Evolutionary conservation across 2,888 invertebrate genomes (phyloP).

Genomic region (Tenthredo distinguenda): DNA sequence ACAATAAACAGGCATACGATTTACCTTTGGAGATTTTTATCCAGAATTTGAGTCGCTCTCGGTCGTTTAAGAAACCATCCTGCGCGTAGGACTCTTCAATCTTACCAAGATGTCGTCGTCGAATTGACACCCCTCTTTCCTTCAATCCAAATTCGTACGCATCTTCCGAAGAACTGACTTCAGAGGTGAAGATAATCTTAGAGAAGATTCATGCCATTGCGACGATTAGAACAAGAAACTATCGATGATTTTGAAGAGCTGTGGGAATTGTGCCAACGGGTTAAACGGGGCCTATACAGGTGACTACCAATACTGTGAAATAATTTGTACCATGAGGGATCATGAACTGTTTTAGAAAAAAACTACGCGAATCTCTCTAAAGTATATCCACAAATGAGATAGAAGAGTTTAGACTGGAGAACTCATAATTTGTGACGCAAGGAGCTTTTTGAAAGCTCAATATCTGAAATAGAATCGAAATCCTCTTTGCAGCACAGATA

Average conservation of each 20-base stretch:
- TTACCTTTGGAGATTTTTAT: slow-evolving; percentile 55
- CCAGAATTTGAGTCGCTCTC: slow-evolving; percentile 54
- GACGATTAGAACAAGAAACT: background rate
- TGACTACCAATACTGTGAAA: too few species aligned
- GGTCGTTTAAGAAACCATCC: slow-evolving; percentile 53
- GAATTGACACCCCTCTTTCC: slow-evolving; percentile 54
- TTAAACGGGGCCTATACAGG: background rate
- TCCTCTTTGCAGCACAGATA: too few species aligned
- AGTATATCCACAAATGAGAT: too few species aligned
- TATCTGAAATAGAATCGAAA: too few species aligned
- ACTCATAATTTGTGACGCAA: too few species aligned
- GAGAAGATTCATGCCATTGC: background rate
- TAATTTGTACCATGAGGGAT: too few species aligned
- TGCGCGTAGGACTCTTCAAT: slow-evolving; percentile 54
- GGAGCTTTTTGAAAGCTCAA: too few species aligned
- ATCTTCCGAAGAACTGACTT: slow-evolving; percentile 55
- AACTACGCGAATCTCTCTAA: too few species aligned
- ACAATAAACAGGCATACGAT: background rate
- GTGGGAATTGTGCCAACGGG: background rate
- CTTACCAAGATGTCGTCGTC: slow-evolving; percentile 54
- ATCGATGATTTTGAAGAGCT: background rate
- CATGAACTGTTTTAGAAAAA: too few species aligned
- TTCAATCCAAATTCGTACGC: slow-evolving; percentile 55
- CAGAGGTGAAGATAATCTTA: slow-evolving; percentile 55
- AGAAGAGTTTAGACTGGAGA: too few species aligned